Conservation (phyloP, 1,140 invertebrate species). For the Magallana ariakensis region DNA sequence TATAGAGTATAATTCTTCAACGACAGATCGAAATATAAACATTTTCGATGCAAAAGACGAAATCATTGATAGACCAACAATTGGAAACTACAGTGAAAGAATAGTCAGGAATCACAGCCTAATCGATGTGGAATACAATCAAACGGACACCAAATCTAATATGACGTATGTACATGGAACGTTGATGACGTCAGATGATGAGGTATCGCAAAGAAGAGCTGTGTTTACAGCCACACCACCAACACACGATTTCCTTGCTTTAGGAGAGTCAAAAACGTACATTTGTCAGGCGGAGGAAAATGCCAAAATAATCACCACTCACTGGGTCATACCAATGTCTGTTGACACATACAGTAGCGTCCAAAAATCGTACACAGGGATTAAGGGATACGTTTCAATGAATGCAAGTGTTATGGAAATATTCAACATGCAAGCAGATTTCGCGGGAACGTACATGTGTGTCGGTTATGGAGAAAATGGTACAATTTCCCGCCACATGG, state of each 20-base stretch:
- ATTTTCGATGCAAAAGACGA: neutral
- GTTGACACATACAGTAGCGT: neutral
- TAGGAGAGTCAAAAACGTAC: slow-evolving; percentile 3
- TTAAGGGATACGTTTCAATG: neutral
- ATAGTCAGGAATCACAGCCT: neutral
- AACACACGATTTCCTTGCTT: neutral
- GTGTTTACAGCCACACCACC: neutral
- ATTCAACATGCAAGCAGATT: slow-evolving; percentile 26
- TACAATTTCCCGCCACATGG: slow-evolving; percentile 12
- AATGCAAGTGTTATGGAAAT: neutral
- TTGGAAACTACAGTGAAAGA: neutral
- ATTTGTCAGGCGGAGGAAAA: neutral
- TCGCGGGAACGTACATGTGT: neutral
- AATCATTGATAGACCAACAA: neutral
- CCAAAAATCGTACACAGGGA: neutral
- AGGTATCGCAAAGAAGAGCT: neutral
- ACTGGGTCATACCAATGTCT: slow-evolving; percentile 13
- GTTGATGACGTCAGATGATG: neutral
- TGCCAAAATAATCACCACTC: slow-evolving; percentile 7
- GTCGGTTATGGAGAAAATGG: slow-evolving; percentile 10
- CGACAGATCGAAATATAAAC: neutral
- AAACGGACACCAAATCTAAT: neutral
- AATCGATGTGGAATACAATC: neutral
- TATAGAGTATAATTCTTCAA: neutral
- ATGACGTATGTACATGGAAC: neutral